phyloP scores from a whole-genome alignment of 37 sponge, comb jelly and placozoan species.

The Aplysina aerophoba region DNA sequence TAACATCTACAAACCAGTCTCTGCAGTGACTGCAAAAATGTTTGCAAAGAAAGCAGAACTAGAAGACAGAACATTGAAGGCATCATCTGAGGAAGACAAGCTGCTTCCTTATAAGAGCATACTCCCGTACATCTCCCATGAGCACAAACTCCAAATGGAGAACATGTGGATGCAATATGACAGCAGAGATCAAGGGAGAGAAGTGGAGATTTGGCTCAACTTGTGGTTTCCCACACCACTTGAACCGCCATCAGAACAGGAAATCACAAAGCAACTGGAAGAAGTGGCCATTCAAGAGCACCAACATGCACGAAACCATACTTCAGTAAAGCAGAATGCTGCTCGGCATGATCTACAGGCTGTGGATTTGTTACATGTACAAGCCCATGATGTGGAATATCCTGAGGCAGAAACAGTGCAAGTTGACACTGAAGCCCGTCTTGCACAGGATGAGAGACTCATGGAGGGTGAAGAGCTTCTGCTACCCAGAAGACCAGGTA shows the following conservation, averaged over 20 bases:
- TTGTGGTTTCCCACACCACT: slow-evolving; percentile 44
- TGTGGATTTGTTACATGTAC: background rate
- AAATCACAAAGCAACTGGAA: background rate
- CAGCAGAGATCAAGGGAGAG: slow-evolving; percentile 12
- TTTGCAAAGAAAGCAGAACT: background rate
- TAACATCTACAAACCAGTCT: background rate
- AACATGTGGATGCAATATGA: background rate
- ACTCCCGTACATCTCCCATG: background rate
- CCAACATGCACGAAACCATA: no score
- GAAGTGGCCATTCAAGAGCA: background rate
- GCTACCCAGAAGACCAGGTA: background rate
- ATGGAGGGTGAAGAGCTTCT: slow-evolving; percentile 36
- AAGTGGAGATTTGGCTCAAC: slow-evolving; percentile 60
- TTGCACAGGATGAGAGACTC: slow-evolving; percentile 46
- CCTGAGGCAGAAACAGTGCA: background rate
- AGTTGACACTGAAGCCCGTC: slow-evolving; percentile 35
- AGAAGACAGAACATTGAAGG: background rate
- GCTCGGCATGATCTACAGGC: no score
- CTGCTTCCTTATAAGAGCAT: background rate
- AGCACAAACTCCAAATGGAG: background rate
- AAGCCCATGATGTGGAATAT: background rate
- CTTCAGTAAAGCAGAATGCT: no score
- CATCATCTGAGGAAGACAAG: background rate
- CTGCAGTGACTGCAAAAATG: background rate
- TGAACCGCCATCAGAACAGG: no score